A percentile compares a stretch with the other conserved stretches of the same genome.
Conservation (phyloP, 2,888 invertebrate species). For the Isoperla grammatica region DNA sequence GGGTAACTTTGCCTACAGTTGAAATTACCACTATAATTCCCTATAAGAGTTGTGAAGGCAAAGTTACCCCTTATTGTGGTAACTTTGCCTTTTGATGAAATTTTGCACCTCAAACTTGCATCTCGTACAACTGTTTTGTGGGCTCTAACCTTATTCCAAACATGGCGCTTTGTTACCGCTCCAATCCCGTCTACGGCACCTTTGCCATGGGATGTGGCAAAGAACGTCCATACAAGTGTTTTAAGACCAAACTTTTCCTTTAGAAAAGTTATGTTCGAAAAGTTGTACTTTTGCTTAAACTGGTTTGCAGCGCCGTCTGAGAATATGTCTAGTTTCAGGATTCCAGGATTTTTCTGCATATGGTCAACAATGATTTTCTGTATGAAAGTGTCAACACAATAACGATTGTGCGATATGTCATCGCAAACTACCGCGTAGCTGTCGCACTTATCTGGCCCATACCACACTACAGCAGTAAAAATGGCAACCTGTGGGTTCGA, state of each 20-base stretch:
- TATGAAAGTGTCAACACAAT: slow-evolving; percentile 12
- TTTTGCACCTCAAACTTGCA: no score
- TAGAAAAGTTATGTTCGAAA: background rate
- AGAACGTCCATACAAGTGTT: background rate
- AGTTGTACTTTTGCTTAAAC: slow-evolving; percentile 1
- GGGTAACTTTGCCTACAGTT: no score
- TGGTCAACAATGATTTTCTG: background rate
- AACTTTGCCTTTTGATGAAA: no score
- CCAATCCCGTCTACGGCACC: background rate
- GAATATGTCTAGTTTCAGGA: background rate
- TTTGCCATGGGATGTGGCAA: slow-evolving; percentile 2
- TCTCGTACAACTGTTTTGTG: background rate
- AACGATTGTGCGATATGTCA: slow-evolving; percentile 16
- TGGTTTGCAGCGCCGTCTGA: background rate
- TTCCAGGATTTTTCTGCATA: background rate
- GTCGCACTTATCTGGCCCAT: slow-evolving; percentile 11
- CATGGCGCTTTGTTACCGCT: background rate
- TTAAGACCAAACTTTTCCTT: background rate
- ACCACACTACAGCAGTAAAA: slow-evolving; percentile 15
- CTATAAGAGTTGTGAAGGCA: no score
- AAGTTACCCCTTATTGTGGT: no score
- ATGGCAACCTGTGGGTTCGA: slow-evolving; percentile 11
- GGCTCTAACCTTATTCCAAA: background rate
- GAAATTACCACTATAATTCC: no score
- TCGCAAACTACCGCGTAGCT: slow-evolving; percentile 11